A percentile compares a stretch with the other conserved stretches of the same genome.
These are phyloP conservation scores for Oryctes rhinoceros DNA, from an alignment of 1,140 invertebrate genomes.

Conservation along the genomic window DNA sequence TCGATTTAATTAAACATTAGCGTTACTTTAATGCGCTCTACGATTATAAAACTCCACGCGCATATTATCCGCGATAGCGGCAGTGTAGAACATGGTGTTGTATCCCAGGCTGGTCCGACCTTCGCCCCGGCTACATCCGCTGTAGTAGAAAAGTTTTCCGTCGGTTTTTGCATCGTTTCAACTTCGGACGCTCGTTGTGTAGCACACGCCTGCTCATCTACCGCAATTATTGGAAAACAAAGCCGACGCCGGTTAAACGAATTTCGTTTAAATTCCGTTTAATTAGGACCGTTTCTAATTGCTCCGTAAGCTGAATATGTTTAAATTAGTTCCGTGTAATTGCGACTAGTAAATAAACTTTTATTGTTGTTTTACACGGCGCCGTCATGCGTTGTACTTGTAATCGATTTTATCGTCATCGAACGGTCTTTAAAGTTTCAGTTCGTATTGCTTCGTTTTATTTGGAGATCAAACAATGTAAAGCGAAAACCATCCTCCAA, in stretches of 20 bases:
- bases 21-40: conserved; percentile 1
- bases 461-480: too few relatives aligned
- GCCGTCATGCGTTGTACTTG: too few relatives aligned
- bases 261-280: conserved; percentile 5
- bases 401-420: too few relatives aligned
- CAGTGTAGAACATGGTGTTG: neutral
- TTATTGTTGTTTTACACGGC: neutral
- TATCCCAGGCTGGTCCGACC: neutral
- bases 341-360: neutral
- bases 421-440: too few relatives aligned
- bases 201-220: neutral
- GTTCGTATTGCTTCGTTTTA: too few relatives aligned
- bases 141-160: neutral
- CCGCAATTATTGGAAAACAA: conserved; percentile 18
- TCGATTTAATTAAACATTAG: conserved; percentile 20
- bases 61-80: neutral
- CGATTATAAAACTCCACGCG: neutral
- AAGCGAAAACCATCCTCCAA: too few relatives aligned
- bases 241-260: neutral
- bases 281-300: neutral
- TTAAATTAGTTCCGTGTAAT: conserved; percentile 5
- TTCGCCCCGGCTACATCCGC: neutral
- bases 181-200: neutral
- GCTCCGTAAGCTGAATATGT: neutral
- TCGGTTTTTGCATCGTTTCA: conserved; percentile 1